Evolutionary conservation across 2,888 invertebrate species (phyloP), one percentile per base, ranked within the genome.

Genomic region (Biston stratarius): DNA sequence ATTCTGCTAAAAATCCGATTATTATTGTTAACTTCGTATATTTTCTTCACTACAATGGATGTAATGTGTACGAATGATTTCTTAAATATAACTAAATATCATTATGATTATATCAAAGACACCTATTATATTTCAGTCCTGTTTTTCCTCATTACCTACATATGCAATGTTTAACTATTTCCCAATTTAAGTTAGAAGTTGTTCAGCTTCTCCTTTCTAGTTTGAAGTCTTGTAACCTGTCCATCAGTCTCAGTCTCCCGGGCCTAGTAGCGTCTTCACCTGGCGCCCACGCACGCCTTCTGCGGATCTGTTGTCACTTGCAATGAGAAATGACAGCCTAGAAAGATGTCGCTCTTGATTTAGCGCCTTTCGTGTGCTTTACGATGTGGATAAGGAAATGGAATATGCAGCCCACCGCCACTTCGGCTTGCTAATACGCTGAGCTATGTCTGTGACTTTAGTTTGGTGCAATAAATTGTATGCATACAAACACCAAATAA

Each of bases 241-340:
- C 57, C 44, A 60, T 66, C 69, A 66, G 48, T 66, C 66, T 63
- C 45, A 24, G 38, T 48, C 52, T 56, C 59, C 34, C 45, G n/a
- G 6, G 6, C 0, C 53, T 45, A 60, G 53, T 61, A 53, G 63
- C 45, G 61, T 66, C 66, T 70, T 66, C 57, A 53, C 61, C 51
- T 60, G 56, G 53, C 61, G 61, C 66, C 69, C 66, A 66, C 69
- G 48, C 48, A 36, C 58, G 42, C 64, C 61, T 58, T 48, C 51
- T 61, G 38, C n/a, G 60, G 49, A 44, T n/a, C 65, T 38, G 61
- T 65, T 65, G 65, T 61, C 1, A 8, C 38, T 38, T 55, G 36
- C 60, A 60, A 48, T 59, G 53, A 64, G 36, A 48, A 48, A 59
- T 53, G 24, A 14, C 45, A 44, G 36, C 15, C 51, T 38, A 63